phyloP scores from a whole-genome alignment of 2,113 vertebrate species.

The Axis porcinus region DNA sequence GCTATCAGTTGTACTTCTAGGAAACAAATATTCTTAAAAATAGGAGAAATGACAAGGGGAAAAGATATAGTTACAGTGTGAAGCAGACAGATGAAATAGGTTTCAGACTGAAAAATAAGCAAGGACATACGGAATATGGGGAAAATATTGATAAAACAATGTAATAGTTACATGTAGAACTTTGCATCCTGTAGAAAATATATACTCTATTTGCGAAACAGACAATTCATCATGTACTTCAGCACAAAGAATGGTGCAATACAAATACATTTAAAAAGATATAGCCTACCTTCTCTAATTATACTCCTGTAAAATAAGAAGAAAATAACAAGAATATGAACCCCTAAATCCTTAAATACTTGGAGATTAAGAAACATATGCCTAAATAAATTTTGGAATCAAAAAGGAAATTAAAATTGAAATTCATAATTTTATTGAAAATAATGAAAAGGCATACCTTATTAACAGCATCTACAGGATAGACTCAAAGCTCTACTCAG shows the following conservation, averaged over 20 bases:
- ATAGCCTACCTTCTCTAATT: not conserved
- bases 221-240: not conserved
- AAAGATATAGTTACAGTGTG: not conserved
- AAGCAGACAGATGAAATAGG: not conserved
- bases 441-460: not conserved
- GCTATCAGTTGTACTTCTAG: not conserved
- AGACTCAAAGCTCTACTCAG: not conserved
- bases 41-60: not conserved
- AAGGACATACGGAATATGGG: not conserved
- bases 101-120: not conserved
- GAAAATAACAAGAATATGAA: slow-evolving; percentile 20
- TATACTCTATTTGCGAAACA: not conserved
- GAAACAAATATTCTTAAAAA: slow-evolving; percentile 42
- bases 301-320: slow-evolving; percentile 16
- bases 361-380: slow-evolving; percentile 26
- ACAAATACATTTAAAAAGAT: not conserved
- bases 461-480: not conserved
- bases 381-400: not conserved
- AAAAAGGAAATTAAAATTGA: slow-evolving; percentile 24
- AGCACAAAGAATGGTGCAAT: not conserved
- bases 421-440: slow-evolving; percentile 32
- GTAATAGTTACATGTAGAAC: not conserved
- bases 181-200: not conserved
- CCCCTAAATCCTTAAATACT: not conserved
- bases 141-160: not conserved